Base-by-base conservation (phyloP, 2,113 vertebrate species). In the Hypomesus transpacificus region DNA sequence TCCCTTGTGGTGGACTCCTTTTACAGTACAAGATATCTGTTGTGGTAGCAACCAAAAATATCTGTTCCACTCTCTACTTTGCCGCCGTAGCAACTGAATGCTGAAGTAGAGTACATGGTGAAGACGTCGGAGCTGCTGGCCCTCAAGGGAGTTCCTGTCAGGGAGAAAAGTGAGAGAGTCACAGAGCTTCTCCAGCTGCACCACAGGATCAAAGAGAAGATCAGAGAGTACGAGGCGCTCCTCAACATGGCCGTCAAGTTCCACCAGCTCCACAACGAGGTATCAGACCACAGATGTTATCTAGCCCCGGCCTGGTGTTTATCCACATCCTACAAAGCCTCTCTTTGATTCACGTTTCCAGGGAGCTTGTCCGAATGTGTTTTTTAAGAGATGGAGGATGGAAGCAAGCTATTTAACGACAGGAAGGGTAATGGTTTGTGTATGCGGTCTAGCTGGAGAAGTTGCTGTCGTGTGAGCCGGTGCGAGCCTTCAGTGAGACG, bases 241-340 rank as follows among this genome's bases (percentile, higher is more conserved):
- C 90, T 97, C 57, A 87, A 85, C 66, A 92, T 92, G 83, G 84
- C 81, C 13, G 74, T 91, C 64, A 92, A 87, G 74, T 97, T 96
- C 77, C 93, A 96, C 78, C 88, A 87, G 68, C 82, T 92, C 63
- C 93, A 89, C 80, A 85, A 90, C 70, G 86, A 94, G 89, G 95
- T 96, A 80, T 87, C 79, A 83, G 31, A 34, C 31, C 31, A 34
- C 31, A 3, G 31, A 34, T 34, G 84, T 84, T 87, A 6, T 66
- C 71, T 39, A n/a, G n/a, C 26, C 24, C 26, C 24, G 26, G 9
- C 8, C 18, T 39, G 17, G 8, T 46, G 39, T 46, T 46, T 11
- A 46, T 46, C 39, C 39, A 46, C 39, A 46, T 46, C 9, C 2
- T 46, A 9, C 9, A 46, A 46, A 11, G 4, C 39, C 7, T 46